Percentiles rank a stretch among this genome's conserved stretches.
These are phyloP conservation scores for Gadopsis marmoratus DNA, from an alignment of 2,797 vertebrate species.

Conservation along the genomic window DNA sequence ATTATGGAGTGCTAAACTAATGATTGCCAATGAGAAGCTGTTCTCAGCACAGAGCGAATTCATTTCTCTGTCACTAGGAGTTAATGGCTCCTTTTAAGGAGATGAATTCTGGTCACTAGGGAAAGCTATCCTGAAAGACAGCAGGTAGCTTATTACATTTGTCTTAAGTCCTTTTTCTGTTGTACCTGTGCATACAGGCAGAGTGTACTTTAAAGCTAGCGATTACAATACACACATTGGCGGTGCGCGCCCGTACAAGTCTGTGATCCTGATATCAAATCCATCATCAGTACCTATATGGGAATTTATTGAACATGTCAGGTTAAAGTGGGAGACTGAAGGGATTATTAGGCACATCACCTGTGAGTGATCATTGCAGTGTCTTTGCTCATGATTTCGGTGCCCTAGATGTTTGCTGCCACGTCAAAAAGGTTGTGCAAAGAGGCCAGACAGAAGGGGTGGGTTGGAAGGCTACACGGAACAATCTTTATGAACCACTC, in stretches of 20 bases:
- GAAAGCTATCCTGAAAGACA: conserved; percentile 68
- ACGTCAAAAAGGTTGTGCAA: conserved; percentile 48
- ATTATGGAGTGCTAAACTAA: conserved; percentile 85
- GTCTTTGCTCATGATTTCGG: conserved; percentile 30
- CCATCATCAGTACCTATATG: conserved; percentile 60
- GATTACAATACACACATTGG: conserved; percentile 16
- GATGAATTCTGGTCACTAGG: conserved; percentile 79
- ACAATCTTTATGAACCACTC: conserved; percentile 48
- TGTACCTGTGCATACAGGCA: conserved; percentile 6
- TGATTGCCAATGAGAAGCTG: conserved; percentile 83
- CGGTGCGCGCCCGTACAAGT: not conserved
- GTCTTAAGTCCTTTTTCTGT: conserved; percentile 54
- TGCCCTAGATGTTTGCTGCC: conserved; percentile 35
- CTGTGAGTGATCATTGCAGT: conserved; percentile 67
- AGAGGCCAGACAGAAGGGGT: conserved; percentile 34
- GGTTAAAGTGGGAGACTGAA: conserved; percentile 69
- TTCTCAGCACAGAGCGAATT: conserved; percentile 78
- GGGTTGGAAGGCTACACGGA: conserved; percentile 1
- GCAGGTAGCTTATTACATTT: conserved; percentile 70
- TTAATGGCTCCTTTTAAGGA: conserved; percentile 84
- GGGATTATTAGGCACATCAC: conserved; percentile 68
- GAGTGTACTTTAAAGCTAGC: not conserved
- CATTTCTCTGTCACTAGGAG: conserved; percentile 81
- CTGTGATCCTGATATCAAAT: conserved; percentile 58
- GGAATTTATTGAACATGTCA: conserved; percentile 74